Conservation (phyloP, 2,888 invertebrate genomes). For the Sympetrum striolatum region DNA sequence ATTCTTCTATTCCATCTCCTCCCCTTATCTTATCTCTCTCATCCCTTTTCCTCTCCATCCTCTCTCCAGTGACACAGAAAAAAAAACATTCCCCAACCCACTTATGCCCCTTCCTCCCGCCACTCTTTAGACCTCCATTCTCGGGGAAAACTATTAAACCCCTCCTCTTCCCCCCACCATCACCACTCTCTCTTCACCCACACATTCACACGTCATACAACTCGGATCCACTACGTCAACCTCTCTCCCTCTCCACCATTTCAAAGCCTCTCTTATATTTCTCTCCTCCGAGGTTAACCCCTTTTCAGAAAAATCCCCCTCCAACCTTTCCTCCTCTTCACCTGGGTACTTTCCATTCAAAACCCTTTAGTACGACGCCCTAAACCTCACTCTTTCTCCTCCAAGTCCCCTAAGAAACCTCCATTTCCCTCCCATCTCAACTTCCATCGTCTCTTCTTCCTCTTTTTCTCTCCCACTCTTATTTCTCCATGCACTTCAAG, state of each 20-base stretch:
- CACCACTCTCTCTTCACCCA: neutral
- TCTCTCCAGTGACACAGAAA: neutral
- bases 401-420: neutral
- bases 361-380: neutral
- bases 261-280: neutral
- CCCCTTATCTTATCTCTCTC: neutral
- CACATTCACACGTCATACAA: neutral
- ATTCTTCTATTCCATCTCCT: neutral
- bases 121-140: neutral
- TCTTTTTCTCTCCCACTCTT: neutral
- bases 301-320: neutral
- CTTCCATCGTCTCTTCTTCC: neutral
- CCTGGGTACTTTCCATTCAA: neutral
- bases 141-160: neutral
- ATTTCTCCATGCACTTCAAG: neutral
- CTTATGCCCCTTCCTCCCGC: neutral
- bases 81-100: neutral
- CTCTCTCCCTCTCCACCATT: neutral
- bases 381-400: neutral
- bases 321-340: neutral
- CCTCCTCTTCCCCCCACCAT: neutral
- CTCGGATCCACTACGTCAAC: neutral
- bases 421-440: neutral
- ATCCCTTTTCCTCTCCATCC: neutral
- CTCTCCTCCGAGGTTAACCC: neutral